phyloP scores from a whole-genome alignment of 2,797 vertebrate species.

The Danio kyathit region DNA sequence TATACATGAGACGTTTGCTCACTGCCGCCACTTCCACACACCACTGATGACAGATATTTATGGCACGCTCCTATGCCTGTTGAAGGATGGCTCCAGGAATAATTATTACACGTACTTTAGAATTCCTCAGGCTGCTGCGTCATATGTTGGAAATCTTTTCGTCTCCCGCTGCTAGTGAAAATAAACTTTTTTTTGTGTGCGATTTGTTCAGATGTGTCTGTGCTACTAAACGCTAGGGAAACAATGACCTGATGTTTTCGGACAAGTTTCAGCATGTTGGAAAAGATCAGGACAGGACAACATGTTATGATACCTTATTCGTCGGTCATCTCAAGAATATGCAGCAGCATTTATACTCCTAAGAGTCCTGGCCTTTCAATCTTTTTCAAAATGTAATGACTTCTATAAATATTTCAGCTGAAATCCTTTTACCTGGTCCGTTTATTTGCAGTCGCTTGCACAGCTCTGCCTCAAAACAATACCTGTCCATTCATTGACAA shows the following conservation, averaged over 20 bases:
- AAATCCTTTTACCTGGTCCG: neutral
- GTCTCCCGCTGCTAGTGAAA: constrained; percentile 31
- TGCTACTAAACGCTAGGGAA: neutral
- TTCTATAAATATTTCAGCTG: neutral
- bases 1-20: constrained; percentile 41
- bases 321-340: neutral
- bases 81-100: constrained; percentile 48
- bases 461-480: constrained; percentile 10
- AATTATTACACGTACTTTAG: constrained; percentile 12
- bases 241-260: neutral
- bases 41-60: constrained; percentile 39
- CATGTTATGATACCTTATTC: neutral
- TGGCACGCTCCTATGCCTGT: constrained; percentile 29
- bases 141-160: constrained; percentile 35
- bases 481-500: constrained; percentile 20
- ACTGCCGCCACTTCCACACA: neutral
- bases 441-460: neutral
- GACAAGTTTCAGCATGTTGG: neutral
- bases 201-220: constrained; percentile 27
- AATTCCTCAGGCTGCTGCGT: constrained; percentile 30
- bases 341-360: neutral
- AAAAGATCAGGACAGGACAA: constrained; percentile 5
- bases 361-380: constrained; percentile 4
- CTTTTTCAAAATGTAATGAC: neutral
- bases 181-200: neutral